Percentiles rank a stretch among this genome's conserved stretches.
Conservation (phyloP, 2,888 invertebrate genomes). For the Lepeophtheirus nordmannii region DNA sequence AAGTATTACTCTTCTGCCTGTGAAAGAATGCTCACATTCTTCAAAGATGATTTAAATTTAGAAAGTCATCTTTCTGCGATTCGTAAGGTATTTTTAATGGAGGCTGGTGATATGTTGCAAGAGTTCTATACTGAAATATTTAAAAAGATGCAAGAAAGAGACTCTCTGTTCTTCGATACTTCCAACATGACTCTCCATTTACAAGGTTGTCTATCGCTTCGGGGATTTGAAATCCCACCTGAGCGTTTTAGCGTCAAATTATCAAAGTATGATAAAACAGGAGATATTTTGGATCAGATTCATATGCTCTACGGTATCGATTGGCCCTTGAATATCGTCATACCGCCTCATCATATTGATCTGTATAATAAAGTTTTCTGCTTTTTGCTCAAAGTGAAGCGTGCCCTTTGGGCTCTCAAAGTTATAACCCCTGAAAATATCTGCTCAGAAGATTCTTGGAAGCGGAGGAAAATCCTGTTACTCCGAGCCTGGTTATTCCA, state of each 20-base stretch:
- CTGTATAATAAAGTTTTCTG: slow-evolving; percentile 38
- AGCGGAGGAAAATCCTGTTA: slow-evolving; percentile 38
- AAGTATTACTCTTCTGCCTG: slow-evolving; percentile 11
- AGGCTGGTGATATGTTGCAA: slow-evolving; percentile 41
- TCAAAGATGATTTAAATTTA: not conserved
- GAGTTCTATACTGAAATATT: slow-evolving; percentile 40
- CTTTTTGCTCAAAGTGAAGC: slow-evolving; percentile 42
- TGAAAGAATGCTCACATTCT: slow-evolving; percentile 1
- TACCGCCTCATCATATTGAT: slow-evolving; percentile 16
- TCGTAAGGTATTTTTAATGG: slow-evolving; percentile 40
- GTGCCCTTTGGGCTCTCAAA: slow-evolving; percentile 41
- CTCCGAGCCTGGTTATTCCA: slow-evolving; percentile 43
- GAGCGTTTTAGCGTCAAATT: not conserved
- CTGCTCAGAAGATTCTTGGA: slow-evolving; percentile 25
- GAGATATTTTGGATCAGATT: not conserved
- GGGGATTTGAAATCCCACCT: slow-evolving; percentile 35
- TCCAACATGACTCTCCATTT: slow-evolving; percentile 31
- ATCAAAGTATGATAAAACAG: not conserved
- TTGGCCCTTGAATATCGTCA: slow-evolving; percentile 15
- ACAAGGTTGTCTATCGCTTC: slow-evolving; percentile 37
- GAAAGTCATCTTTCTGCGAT: slow-evolving; percentile 37
- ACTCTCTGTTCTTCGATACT: slow-evolving; percentile 21
- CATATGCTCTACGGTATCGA: not conserved
- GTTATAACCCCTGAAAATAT: slow-evolving; percentile 31
- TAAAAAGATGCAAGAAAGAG: slow-evolving; percentile 34